These are phyloP conservation scores for Drosophila fulvimacula DNA, from an alignment of 2,888 invertebrate genomes.

Conservation along the genomic window DNA sequence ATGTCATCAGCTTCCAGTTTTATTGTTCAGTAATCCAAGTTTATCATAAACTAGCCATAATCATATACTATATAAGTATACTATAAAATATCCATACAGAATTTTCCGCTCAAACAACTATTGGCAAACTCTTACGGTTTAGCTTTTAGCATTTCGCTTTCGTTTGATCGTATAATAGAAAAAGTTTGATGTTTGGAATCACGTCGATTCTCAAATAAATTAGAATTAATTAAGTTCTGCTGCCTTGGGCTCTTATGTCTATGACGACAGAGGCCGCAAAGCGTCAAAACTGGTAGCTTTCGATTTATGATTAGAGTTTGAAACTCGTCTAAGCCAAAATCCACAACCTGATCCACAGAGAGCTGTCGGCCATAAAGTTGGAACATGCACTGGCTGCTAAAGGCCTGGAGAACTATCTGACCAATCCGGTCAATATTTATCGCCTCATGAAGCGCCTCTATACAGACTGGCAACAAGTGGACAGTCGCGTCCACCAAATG, in stretches of 20 bases:
- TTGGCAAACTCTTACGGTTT: conserved; percentile 33
- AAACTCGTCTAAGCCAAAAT: conserved; percentile 50
- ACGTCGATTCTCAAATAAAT: conserved; percentile 71
- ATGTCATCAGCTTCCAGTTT: not conserved
- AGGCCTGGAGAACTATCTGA: conserved; percentile 92
- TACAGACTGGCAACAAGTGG: conserved; percentile 93
- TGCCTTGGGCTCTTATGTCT: conserved; percentile 29
- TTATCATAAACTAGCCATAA: conserved; percentile 6
- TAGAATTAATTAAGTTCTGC: conserved; percentile 73
- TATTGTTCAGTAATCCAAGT: conserved; percentile 1
- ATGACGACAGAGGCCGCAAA: conserved; percentile 58
- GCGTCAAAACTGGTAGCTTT: conserved; percentile 64
- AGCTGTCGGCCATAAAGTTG: conserved; percentile 88
- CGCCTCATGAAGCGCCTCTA: conserved; percentile 96
- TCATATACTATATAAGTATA: not conserved
- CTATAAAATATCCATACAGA: not conserved
- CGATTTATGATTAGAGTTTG: conserved; percentile 40
- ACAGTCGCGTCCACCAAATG: conserved; percentile 89
- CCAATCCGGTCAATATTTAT: conserved; percentile 97
- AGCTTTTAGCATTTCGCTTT: conserved; percentile 68
- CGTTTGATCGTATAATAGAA: conserved; percentile 51
- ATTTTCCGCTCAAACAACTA: conserved; percentile 22
- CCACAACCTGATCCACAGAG: conserved; percentile 64
- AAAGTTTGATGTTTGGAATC: conserved; percentile 59
- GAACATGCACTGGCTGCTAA: conserved; percentile 91